phyloP scores from a whole-genome alignment of 2,888 invertebrate species.

The Leucophenga maculata region DNA sequence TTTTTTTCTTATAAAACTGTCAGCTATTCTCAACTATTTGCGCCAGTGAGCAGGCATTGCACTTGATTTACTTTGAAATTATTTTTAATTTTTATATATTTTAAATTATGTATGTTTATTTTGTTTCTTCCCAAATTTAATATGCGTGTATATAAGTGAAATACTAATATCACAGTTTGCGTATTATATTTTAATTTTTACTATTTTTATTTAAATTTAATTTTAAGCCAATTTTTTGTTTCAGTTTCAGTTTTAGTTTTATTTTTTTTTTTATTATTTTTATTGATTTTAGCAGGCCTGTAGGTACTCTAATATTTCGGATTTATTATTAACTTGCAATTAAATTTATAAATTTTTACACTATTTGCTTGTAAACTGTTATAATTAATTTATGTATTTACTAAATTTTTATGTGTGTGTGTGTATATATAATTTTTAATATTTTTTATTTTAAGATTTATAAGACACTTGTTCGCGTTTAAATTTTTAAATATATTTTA shows the following conservation, averaged over 20 bases:
- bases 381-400: constrained; percentile 24
- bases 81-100: too few species aligned
- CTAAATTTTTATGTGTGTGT: constrained; percentile 8
- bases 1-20: constrained; percentile 11
- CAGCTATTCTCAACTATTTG: constrained; percentile 29
- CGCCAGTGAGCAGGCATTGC: constrained; percentile 40
- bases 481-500: constrained; percentile 27
- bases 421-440: constrained; percentile 30
- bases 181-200: constrained; percentile 23
- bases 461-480: constrained; percentile 68
- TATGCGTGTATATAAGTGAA: constrained; percentile 30
- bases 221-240: background rate
- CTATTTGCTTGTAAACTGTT: constrained; percentile 38
- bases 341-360: constrained; percentile 32
- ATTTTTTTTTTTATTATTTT: constrained; percentile 10
- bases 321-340: constrained; percentile 14
- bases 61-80: constrained; percentile 24
- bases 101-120: constrained; percentile 28
- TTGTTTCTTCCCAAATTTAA: constrained; percentile 32
- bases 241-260: background rate
- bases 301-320: constrained; percentile 60
- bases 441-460: constrained; percentile 17
- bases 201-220: constrained; percentile 12
- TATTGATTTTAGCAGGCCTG: constrained; percentile 50
- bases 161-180: constrained; percentile 27